Evolutionary conservation across 2,888 invertebrate genomes (phyloP).

Genomic region (Erebia ligea): DNA sequence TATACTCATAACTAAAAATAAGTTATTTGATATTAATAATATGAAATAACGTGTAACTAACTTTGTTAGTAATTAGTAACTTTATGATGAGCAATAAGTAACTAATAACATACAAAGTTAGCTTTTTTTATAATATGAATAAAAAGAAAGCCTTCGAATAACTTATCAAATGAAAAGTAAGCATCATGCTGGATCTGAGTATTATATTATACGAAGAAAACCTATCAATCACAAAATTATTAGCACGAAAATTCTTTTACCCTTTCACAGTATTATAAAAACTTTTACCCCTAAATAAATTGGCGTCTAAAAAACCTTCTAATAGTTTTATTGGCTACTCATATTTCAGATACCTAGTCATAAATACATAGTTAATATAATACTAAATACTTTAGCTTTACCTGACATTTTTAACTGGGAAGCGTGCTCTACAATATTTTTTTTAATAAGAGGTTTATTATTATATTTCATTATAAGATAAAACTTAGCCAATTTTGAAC

Average conservation of each 20-base stretch:
- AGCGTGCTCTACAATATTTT: too few species aligned
- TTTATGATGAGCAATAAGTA: too few species aligned
- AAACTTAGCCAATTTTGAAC: slow-evolving; percentile 27
- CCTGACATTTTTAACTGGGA: too few species aligned
- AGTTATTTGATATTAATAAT: too few species aligned
- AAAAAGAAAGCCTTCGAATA: neutral
- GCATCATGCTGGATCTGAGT: slow-evolving; percentile 1
- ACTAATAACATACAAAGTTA: too few species aligned
- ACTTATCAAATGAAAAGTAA: neutral
- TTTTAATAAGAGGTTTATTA: neutral
- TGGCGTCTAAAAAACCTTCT: slow-evolving; percentile 34
- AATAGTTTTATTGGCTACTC: slow-evolving; percentile 1
- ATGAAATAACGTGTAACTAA: too few species aligned
- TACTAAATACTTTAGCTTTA: too few species aligned
- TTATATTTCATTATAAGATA: neutral
- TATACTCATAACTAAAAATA: too few species aligned
- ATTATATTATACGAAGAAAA: slow-evolving; percentile 55
- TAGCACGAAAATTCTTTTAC: slow-evolving; percentile 51
- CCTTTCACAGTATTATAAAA: slow-evolving; percentile 67
- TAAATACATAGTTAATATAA: neutral
- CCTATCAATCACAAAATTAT: slow-evolving; percentile 60
- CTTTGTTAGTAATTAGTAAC: too few species aligned
- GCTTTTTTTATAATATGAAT: neutral
- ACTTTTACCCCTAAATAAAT: slow-evolving; percentile 54
- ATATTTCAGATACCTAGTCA: neutral